Conservation (phyloP, 2,888 invertebrate species). For the Liodrosophila aerea region DNA sequence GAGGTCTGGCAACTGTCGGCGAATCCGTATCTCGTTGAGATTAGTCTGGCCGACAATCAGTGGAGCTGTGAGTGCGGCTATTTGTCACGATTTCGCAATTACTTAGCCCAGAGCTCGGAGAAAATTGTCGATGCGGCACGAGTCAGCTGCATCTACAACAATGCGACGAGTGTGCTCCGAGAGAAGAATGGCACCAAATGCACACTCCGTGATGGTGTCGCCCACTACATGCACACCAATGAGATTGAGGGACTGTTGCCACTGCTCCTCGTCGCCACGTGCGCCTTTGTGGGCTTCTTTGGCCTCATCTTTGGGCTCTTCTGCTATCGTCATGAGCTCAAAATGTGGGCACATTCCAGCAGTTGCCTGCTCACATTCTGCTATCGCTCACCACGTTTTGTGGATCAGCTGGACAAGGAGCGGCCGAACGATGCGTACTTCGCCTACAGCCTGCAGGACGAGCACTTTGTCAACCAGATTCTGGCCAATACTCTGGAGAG, state of each 20-base stretch:
- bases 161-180: slow-evolving; percentile 88
- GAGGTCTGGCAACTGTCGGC: slow-evolving; percentile 92
- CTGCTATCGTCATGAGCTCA: slow-evolving; percentile 90
- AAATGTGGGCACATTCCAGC: slow-evolving; percentile 93
- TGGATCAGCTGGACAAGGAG: slow-evolving; percentile 86
- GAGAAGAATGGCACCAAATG: slow-evolving; percentile 92
- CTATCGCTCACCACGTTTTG: slow-evolving; percentile 90
- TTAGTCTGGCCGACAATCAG: slow-evolving; percentile 91
- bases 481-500: slow-evolving; percentile 93
- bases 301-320: slow-evolving; percentile 90
- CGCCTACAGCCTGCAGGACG: slow-evolving; percentile 96
- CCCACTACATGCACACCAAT: slow-evolving; percentile 86
- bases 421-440: slow-evolving; percentile 95
- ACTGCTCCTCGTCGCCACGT: slow-evolving; percentile 89
- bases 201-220: slow-evolving; percentile 88
- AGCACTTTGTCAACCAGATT: slow-evolving; percentile 94
- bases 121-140: slow-evolving; percentile 91
- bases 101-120: slow-evolving; percentile 90
- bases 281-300: slow-evolving; percentile 89
- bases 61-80: slow-evolving; percentile 96
- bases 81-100: slow-evolving; percentile 89
- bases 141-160: slow-evolving; percentile 90
- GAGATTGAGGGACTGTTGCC: slow-evolving; percentile 91
- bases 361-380: slow-evolving; percentile 93
- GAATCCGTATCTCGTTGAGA: slow-evolving; percentile 93